phyloP scores from a whole-genome alignment of 2,888 invertebrate species.

The Isotomurus palustris region DNA sequence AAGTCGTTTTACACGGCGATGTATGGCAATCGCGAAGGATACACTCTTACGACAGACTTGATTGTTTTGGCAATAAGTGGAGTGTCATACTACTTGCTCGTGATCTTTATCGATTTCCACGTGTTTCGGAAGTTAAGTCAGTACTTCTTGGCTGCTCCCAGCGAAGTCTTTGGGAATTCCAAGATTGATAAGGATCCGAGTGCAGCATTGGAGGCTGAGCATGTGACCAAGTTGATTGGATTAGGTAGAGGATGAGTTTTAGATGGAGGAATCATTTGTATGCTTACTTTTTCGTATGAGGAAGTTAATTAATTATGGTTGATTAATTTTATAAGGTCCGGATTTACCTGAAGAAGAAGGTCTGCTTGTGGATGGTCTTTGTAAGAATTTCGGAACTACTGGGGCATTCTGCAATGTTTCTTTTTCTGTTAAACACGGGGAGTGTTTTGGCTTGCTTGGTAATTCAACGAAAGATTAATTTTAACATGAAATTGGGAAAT shows the following conservation, averaged over 20 bases:
- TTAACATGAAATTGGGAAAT: not conserved
- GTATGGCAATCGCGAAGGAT: slow-evolving; percentile 11
- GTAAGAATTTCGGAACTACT: slow-evolving; percentile 21
- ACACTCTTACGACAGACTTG: slow-evolving; percentile 14
- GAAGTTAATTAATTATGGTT: not conserved
- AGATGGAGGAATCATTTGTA: not conserved
- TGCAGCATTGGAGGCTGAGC: slow-evolving; percentile 21
- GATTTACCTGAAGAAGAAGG: slow-evolving; percentile 11
- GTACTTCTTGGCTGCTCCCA: slow-evolving; percentile 17
- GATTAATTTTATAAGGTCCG: slow-evolving; percentile 6
- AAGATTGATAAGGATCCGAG: slow-evolving; percentile 12
- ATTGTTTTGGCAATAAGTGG: slow-evolving; percentile 1
- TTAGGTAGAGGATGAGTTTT: slow-evolving; percentile 5
- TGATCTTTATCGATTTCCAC: slow-evolving; percentile 13
- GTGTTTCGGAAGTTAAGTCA: slow-evolving; percentile 11
- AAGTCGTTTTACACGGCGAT: slow-evolving; percentile 11
- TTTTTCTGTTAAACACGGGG: slow-evolving; percentile 18
- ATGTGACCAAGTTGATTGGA: slow-evolving; percentile 19
- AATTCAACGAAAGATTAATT: too few relatives aligned
- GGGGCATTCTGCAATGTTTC: slow-evolving; percentile 20
- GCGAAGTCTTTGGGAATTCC: slow-evolving; percentile 12
- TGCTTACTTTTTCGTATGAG: too few relatives aligned
- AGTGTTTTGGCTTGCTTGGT: slow-evolving; percentile 25
- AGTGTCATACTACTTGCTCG: slow-evolving; percentile 9
- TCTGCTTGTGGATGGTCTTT: slow-evolving; percentile 20